Evolutionary conservation across 2,888 invertebrate genomes (phyloP).

Genomic region (Notodonta dromedarius): DNA sequence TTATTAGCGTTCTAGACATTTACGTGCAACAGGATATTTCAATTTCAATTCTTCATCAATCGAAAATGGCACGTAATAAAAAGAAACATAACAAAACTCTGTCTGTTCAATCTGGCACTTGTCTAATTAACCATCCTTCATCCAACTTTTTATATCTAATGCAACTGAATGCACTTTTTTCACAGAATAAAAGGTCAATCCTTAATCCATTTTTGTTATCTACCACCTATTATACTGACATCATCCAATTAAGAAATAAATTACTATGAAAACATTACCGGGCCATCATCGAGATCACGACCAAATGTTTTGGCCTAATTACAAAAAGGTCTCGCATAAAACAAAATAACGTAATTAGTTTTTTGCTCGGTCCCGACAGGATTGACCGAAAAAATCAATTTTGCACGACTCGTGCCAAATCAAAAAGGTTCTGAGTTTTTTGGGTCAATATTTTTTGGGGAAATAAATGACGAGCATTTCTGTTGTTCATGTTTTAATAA

Average conservation of each 20-base stretch:
- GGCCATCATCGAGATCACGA: slow-evolving; percentile 48
- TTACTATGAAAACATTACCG: slow-evolving; percentile 54
- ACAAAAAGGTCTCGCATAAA: slow-evolving; percentile 57
- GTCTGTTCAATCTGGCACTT: slow-evolving; percentile 2
- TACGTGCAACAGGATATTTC: background rate
- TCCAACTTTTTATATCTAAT: slow-evolving; percentile 32
- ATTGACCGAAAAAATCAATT: slow-evolving; percentile 70
- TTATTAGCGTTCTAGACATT: background rate
- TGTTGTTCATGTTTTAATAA: slow-evolving; percentile 5
- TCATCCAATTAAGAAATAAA: slow-evolving; percentile 65
- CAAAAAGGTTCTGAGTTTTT: slow-evolving; percentile 36
- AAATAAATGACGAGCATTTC: slow-evolving; percentile 21
- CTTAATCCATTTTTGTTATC: slow-evolving; percentile 37
- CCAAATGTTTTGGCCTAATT: slow-evolving; percentile 63
- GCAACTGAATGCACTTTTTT: slow-evolving; percentile 31
- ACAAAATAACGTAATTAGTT: slow-evolving; percentile 62
- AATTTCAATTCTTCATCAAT: slow-evolving; percentile 2
- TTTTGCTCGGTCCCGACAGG: slow-evolving; percentile 60
- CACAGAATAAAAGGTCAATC: slow-evolving; percentile 30
- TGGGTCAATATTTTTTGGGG: slow-evolving; percentile 23
- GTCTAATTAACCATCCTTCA: slow-evolving; percentile 6
- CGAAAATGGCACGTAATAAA: background rate
- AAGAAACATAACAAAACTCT: slow-evolving; percentile 2
- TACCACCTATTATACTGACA: slow-evolving; percentile 50
- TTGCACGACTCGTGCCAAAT: slow-evolving; percentile 66